phyloP scores from a whole-genome alignment of 92 coral and sea anemone species.

The Parazoanthus swiftii region DNA sequence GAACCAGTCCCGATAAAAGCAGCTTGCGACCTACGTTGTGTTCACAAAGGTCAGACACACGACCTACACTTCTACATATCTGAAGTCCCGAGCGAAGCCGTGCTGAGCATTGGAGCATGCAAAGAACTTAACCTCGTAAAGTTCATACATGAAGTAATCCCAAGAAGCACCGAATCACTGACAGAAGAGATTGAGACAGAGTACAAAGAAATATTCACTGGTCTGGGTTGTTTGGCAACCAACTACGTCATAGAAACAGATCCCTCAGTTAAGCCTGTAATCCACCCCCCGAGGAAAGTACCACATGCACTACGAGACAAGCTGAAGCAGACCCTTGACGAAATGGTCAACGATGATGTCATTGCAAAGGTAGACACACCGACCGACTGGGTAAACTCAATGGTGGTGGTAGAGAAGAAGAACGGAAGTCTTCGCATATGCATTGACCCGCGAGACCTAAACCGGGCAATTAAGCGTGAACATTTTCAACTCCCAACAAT shows the following conservation, averaged over 20 bases:
- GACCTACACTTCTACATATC: slow-evolving; percentile 36
- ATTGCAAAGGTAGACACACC: slow-evolving; percentile 38
- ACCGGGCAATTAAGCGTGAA: slow-evolving; percentile 52
- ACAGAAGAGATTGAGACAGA: background rate
- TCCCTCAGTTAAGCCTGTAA: slow-evolving; percentile 6
- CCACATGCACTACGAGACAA: slow-evolving; percentile 39
- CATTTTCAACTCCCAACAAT: slow-evolving; percentile 51
- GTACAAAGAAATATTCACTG: slow-evolving; percentile 11
- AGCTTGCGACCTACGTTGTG: slow-evolving; percentile 44
- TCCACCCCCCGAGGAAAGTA: slow-evolving; percentile 11
- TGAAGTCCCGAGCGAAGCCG: slow-evolving; percentile 27
- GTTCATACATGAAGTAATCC: background rate
- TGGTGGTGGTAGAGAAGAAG: slow-evolving; percentile 50
- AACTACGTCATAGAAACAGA: background rate
- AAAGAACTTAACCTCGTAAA: background rate
- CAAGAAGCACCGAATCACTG: background rate
- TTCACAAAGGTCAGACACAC: slow-evolving; percentile 9
- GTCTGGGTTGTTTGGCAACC: slow-evolving; percentile 9
- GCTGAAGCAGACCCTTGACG: slow-evolving; percentile 34
- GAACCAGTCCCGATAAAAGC: slow-evolving; percentile 45
- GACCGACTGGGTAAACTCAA: slow-evolving; percentile 48
- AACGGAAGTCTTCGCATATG: slow-evolving; percentile 54
- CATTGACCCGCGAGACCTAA: slow-evolving; percentile 52
- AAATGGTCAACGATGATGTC: slow-evolving; percentile 35
- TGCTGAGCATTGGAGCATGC: background rate